Evolutionary conservation across 2,113 vertebrate species (phyloP).

Genomic region (Nettapus auritus): DNA sequence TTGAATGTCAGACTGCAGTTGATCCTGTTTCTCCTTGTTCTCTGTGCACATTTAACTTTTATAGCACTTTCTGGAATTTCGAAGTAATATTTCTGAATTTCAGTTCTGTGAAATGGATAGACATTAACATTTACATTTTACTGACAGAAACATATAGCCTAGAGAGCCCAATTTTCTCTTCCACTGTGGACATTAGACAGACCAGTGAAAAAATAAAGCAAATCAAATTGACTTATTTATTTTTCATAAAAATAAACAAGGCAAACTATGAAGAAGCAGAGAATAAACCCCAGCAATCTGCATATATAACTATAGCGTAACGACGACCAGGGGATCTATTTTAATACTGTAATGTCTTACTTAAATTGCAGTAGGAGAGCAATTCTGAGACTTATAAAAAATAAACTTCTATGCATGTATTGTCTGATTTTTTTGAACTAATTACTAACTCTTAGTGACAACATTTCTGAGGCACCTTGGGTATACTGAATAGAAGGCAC

Average conservation of each 20-base stretch:
- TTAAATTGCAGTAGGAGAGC: neutral
- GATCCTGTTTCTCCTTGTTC: neutral
- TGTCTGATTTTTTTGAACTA: neutral
- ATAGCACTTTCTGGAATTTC: neutral
- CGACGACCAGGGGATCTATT: neutral
- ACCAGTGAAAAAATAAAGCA: neutral
- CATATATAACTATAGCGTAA: neutral
- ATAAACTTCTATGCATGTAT: neutral
- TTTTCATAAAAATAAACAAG: neutral
- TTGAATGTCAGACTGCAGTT: neutral
- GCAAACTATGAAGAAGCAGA: neutral
- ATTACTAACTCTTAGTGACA: neutral
- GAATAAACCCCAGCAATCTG: neutral
- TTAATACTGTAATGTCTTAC: neutral
- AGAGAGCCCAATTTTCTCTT: neutral
- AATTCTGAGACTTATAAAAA: neutral
- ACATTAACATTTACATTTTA: neutral
- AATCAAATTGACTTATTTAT: neutral
- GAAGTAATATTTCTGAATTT: constrained; percentile 3
- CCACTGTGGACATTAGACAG: neutral
- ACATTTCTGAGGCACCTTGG: neutral
- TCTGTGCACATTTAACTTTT: neutral
- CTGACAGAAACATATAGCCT: neutral
- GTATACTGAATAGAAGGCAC: neutral
- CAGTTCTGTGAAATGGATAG: neutral